Evolutionary conservation across 92 coral and sea anemone genomes (phyloP).

Genomic region (Pocillopora meandrina): DNA sequence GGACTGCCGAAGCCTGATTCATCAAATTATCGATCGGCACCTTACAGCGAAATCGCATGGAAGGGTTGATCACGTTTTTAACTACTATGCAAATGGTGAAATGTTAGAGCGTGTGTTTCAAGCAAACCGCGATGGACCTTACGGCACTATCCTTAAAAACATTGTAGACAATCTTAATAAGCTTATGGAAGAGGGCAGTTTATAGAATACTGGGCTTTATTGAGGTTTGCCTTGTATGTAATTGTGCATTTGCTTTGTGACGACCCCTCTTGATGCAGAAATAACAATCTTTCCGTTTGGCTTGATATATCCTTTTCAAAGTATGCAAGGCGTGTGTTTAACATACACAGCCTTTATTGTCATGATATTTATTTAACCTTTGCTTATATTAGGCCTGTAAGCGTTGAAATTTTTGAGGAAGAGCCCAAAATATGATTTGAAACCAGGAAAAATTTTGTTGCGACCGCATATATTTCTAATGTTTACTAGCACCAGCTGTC

Average conservation of each 20-base stretch:
- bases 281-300: conserved; percentile 3
- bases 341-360: conserved; percentile 21
- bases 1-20: conserved; percentile 79
- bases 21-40: conserved; percentile 81
- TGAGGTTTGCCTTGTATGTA: conserved; percentile 11
- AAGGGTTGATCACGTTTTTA: conserved; percentile 93
- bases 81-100: conserved; percentile 90
- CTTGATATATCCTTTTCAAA: conserved; percentile 40
- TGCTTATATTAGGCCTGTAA: conserved; percentile 6
- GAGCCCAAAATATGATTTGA: not conserved
- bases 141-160: conserved; percentile 66
- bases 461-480: not conserved
- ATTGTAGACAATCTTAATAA: conserved; percentile 90
- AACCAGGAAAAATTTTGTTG: not conserved
- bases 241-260: conserved; percentile 25
- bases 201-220: conserved; percentile 45
- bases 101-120: conserved; percentile 89
- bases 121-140: conserved; percentile 67
- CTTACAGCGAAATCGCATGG: conserved; percentile 95
- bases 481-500: conserved; percentile 19
- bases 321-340: conserved; percentile 34
- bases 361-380: conserved; percentile 31
- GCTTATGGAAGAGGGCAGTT: conserved; percentile 92
- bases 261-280: conserved; percentile 7
- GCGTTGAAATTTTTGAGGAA: not conserved